Evolutionary conservation across 2,797 vertebrate species (phyloP), one percentile per base, ranked within the genome.

Genomic region (Hippoglossus hippoglossus): DNA sequence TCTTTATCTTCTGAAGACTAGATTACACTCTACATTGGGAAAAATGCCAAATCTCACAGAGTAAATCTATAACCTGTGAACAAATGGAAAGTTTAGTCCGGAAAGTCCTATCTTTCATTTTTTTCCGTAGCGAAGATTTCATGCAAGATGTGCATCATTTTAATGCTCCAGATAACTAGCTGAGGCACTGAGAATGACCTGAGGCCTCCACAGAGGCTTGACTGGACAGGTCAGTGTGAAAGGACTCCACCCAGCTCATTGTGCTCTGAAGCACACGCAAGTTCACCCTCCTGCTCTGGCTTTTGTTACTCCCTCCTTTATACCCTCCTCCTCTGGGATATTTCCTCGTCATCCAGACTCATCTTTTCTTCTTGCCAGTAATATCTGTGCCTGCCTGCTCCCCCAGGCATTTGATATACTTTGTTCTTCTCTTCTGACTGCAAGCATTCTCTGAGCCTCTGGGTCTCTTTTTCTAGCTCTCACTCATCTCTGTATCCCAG

Each of bases 291-390:
- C 67, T 79, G 63, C 51, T 15, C 62, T 65, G 64, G 69, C 81
- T 83, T 86, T 90, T 87, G 76, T 79, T 75, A 51, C 71, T 76
- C 56, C 64, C 78, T 73, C 68, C 63, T 82, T 67, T 67, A 63
- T 67, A 22, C 36, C 62, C 85, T 82, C 74, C 44, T 82, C 81
- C 81, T 83, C 67, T 76, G 71, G 79, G 82, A 80, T 63, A 31
- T 57, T 77, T 86, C 83, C 83, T 74, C 51, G 7, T 83, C 75
- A 76, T 75, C 71, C 63, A 46, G 70, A 80, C 88, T 87, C 81
- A 80, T 90, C 86, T 80, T 91, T 88, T 87, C 86, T 90, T 76
- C 81, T 79, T 77, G 77, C 82, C 83, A 87, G 77, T 87, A 64
- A 89, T 90, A 85, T 92, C 84, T 87, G 84, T 84, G 85, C 77